Base-by-base conservation (phyloP, 2,888 invertebrate genomes). In the Tethea ocularis region DNA sequence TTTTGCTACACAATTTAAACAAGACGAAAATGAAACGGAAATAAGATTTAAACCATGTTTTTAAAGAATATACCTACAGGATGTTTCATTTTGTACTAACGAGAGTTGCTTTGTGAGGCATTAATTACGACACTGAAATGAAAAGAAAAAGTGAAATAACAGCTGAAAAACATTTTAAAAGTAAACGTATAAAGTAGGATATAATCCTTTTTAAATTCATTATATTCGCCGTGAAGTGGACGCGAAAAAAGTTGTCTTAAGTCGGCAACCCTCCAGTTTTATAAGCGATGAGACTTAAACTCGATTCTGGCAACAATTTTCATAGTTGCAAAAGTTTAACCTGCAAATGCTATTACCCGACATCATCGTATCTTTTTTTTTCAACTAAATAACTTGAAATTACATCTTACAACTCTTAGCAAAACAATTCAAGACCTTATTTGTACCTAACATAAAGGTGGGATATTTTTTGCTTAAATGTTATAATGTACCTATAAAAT, bases 281-380 rank as follows among this genome's bases (percentile, higher is more conserved):
- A 66, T 74, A 67, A 71, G 73, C 69, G 70, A 71, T 68, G 80
- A 75, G 77, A 77, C 72, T 76, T 80, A 84, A 84, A 87, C 82
- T 86, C 77, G 69, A 86, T 83, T 84, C 76, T 72, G 77, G 72
- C 78, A 83, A 87, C 87, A 88, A 88, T 87, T 88, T 88, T 86
- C 84, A 84, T 86, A 86, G 84, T 85, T 80, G 80, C 74, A 71
- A 83, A 86, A 87, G 85, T 88, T 87, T 74, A 75, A 79, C 78
- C 82, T 78, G 80, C 78, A 82, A 86, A 84, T 82, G 83, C 77
- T 80, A 80, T 84, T 84, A 83, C 79, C 70, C 56, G 74, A 76
- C 80, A 80, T 83, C 75, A 72, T 66, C 72, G 72, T 73, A 65
- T 67, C 71, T 67, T 66, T 66, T 72, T 68, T 61, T 68, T 68